A percentile compares a stretch with the other conserved stretches of the same genome.
Conservation (phyloP, 2,113 vertebrate genomes). For the Ammodytes dubius region DNA sequence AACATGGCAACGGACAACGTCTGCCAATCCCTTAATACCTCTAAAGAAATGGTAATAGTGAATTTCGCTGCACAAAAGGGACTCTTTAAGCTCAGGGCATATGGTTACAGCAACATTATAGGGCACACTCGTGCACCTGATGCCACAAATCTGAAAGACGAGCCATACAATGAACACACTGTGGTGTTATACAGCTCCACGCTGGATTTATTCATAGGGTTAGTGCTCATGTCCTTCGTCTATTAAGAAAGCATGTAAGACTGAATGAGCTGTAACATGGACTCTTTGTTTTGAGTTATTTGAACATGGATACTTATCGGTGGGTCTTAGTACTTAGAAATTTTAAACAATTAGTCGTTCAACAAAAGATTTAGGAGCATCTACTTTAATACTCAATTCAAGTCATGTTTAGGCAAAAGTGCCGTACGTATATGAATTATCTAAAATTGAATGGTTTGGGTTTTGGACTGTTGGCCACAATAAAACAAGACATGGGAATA, state of each 20-base stretch:
- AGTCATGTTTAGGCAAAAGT: neutral
- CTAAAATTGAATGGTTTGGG: neutral
- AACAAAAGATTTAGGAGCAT: neutral
- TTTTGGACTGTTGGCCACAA: neutral
- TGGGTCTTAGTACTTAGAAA: no score
- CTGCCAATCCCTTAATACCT: slow-evolving; percentile 73
- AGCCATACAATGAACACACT: slow-evolving; percentile 46
- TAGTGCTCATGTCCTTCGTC: slow-evolving; percentile 11
- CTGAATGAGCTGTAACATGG: neutral
- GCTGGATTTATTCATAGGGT: slow-evolving; percentile 42
- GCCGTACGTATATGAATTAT: neutral
- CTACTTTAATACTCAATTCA: neutral
- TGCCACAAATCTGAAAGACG: slow-evolving; percentile 53
- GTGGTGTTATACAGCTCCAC: slow-evolving; percentile 42
- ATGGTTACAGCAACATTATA: slow-evolving; percentile 63
- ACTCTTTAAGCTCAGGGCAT: slow-evolving; percentile 53
- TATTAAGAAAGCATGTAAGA: slow-evolving; percentile 2
- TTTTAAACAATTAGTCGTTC: neutral
- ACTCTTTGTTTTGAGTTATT: neutral
- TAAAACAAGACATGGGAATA: neutral
- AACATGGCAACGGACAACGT: slow-evolving; percentile 69
- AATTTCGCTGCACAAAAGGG: slow-evolving; percentile 67
- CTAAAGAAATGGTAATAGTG: slow-evolving; percentile 81
- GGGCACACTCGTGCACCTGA: slow-evolving; percentile 72
- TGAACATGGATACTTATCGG: no score